A percentile compares a stretch with the other conserved stretches of the same genome.
Evolutionary conservation across 1,140 invertebrate species (phyloP).

Genomic region (Neotoxoptera formosana): DNA sequence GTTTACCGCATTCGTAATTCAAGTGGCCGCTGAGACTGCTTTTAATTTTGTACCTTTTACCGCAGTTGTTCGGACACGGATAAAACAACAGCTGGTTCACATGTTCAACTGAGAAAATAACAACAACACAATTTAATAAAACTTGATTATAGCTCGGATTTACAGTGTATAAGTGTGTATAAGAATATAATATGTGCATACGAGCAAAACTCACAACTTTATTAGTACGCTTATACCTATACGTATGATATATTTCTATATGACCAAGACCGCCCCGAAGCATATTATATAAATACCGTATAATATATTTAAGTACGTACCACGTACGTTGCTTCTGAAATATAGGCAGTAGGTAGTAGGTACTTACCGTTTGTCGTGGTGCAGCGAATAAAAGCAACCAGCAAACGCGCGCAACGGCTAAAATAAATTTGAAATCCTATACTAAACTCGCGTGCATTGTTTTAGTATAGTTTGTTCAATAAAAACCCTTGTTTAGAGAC

Average conservation of each 20-base stretch:
- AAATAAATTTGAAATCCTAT: too few relatives aligned
- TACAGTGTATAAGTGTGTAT: background rate
- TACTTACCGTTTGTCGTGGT: background rate
- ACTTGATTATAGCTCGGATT: background rate
- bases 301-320: background rate
- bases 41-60: slow-evolving; percentile 65
- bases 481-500: background rate
- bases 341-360: background rate
- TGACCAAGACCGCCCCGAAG: background rate
- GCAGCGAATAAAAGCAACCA: background rate
- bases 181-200: background rate
- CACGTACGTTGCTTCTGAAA: background rate
- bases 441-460: background rate
- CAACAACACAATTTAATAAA: background rate
- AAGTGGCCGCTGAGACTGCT: slow-evolving; percentile 62
- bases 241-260: background rate
- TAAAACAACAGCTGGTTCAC: background rate
- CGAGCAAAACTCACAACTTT: background rate
- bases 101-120: background rate
- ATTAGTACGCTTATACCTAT: background rate
- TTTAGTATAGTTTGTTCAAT: background rate
- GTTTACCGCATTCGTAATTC: slow-evolving; percentile 63
- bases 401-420: background rate
- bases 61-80: slow-evolving; percentile 57
- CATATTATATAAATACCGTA: background rate